Conservation (phyloP, 2,797 vertebrate species). For the Cyprinodon diabolis region DNA sequence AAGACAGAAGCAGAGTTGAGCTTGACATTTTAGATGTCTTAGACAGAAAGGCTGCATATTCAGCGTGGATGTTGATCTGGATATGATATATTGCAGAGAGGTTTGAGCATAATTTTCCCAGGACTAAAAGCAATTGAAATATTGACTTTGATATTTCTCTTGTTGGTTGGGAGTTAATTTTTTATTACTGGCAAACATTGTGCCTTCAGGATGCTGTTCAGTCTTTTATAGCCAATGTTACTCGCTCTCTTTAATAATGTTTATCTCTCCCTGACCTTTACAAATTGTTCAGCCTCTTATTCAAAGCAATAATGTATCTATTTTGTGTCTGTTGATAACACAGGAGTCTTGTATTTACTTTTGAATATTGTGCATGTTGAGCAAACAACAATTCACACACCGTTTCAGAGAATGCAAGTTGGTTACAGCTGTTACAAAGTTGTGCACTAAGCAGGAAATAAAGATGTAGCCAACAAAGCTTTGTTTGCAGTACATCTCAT, state of each 20-base stretch:
- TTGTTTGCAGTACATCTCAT: constrained; percentile 3
- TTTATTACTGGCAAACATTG: constrained; percentile 29
- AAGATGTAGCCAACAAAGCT: constrained; percentile 22
- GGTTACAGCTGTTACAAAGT: constrained; percentile 48
- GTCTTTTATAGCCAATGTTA: constrained; percentile 44
- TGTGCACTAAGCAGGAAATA: constrained; percentile 23
- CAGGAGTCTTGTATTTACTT: constrained; percentile 58
- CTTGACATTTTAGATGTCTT: constrained; percentile 15
- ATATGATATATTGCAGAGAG: background rate
- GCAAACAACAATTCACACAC: constrained; percentile 45
- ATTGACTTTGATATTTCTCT: constrained; percentile 12
- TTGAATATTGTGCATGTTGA: constrained; percentile 66
- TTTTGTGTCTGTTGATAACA: constrained; percentile 40
- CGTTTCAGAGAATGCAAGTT: constrained; percentile 48
- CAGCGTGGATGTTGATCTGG: constrained; percentile 3
- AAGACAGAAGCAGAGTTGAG: constrained; percentile 36
- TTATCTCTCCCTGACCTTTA: constrained; percentile 55
- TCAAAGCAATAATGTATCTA: constrained; percentile 54
- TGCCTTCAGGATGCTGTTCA: constrained; percentile 17
- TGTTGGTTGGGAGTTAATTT: constrained; percentile 5
- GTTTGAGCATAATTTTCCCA: constrained; percentile 15
- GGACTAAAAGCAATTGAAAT: constrained; percentile 11
- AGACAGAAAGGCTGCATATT: constrained; percentile 12
- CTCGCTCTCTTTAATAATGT: constrained; percentile 34
- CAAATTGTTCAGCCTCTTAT: constrained; percentile 44